Base-by-base conservation (phyloP, 2,888 invertebrate species). In the Branchipolynoe longqiensis region DNA sequence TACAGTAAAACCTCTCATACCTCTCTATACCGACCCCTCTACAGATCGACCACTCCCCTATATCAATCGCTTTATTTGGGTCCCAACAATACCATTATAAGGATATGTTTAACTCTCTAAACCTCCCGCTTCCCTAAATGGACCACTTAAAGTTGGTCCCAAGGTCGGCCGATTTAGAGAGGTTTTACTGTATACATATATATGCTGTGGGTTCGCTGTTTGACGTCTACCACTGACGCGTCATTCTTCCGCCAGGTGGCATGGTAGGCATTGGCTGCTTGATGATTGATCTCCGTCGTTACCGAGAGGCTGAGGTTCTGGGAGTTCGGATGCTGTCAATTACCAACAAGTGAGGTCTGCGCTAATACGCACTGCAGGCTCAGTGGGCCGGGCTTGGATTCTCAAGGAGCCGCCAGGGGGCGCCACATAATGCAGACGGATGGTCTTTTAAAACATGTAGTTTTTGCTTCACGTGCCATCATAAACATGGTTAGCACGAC, bases 251-350 rank as follows among this genome's bases (percentile, higher is more conserved):
- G 0, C 69, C 69, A 69, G 69, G 69, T 69, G 69, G 69, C 6
- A 25, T 6, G 69, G 38, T 38, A 62, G 38, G 38, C 69, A 1
- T 8, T n/a, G 33, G 6, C 48, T 3, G 64, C 31, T 31, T 31
- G 64, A 69, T 69, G 69, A 69, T 69, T 18, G 69, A 69, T 69
- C 69, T 33, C 18, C 12, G 36, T 69, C 69, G 69, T 69, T 69
- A 69, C 12, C 33, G 36, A 69, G 36, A 33, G n/a, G 38, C n/a
- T n/a, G n/a, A n/a, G n/a, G n/a, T n/a, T 12, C 69, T 38, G 69
- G 69, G 69, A 69, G n/a, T 69, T 69, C 36, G 38, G n/a, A 18
- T n/a, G 36, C 69, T 69, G 69, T 69, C 69, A 69, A 69, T 69
- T 69, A 69, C 18, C 14, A 6, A 1, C 69, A 33, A 38, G n/a